phyloP scores from a whole-genome alignment of 2,113 vertebrate genomes.

The Podarcis cretensis region DNA sequence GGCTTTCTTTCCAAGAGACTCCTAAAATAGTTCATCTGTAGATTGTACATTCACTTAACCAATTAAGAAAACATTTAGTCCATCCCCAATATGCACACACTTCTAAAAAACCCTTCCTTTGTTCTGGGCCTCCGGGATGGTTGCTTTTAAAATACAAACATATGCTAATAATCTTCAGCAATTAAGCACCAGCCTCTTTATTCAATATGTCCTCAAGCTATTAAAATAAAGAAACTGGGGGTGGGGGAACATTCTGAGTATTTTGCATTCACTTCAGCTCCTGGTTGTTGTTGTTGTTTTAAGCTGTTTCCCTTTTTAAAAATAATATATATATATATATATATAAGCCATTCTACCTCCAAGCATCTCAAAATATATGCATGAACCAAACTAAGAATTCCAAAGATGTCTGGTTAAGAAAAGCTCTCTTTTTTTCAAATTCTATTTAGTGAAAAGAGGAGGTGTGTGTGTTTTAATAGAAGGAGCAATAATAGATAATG shows the following conservation, averaged over 20 bases:
- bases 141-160: background rate
- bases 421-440: background rate
- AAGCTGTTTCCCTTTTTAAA: background rate
- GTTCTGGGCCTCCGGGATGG: background rate
- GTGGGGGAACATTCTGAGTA: too few relatives aligned
- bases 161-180: background rate
- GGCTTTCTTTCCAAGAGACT: background rate
- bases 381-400: background rate
- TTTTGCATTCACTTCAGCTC: background rate
- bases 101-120: background rate
- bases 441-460: background rate
- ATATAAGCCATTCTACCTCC: background rate
- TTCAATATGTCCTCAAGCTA: background rate
- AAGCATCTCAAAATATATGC: background rate
- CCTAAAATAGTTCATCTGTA: slow-evolving; percentile 1
- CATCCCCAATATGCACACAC: background rate
- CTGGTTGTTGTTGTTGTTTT: too few relatives aligned
- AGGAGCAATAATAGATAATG: background rate
- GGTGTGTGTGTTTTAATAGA: background rate
- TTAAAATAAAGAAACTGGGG: background rate
- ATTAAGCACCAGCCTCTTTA: background rate
- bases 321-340: too few relatives aligned
- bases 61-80: slow-evolving; percentile 36
- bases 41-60: background rate
- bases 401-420: background rate